Evolutionary conservation across 64 coral and sea anemone species (phyloP).

Genomic region (Stichodactyla mertensii): DNA sequence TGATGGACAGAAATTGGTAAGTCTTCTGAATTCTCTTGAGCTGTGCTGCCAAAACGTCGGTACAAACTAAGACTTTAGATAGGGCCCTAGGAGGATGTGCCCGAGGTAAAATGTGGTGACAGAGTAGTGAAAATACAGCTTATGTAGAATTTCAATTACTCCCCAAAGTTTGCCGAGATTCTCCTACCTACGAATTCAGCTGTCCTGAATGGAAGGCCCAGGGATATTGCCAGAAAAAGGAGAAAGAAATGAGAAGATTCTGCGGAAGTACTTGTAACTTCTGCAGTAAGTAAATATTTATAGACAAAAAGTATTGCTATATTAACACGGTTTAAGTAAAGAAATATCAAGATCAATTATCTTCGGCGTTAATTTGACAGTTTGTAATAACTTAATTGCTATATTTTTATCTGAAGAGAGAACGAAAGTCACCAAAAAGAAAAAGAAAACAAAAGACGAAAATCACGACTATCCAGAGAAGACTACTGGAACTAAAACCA

Average conservation of each 20-base stretch:
- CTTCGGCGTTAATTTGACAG: too few species aligned
- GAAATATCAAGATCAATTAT: too few species aligned
- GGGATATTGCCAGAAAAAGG: slow-evolving; percentile 50
- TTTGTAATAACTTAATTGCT: not conserved
- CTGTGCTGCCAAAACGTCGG: too few species aligned
- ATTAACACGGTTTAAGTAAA: too few species aligned
- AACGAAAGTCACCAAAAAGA: not conserved
- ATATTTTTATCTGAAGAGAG: not conserved
- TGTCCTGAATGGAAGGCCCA: slow-evolving; percentile 45
- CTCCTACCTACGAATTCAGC: slow-evolving; percentile 46
- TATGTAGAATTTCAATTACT: not conserved
- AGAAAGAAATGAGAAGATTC: slow-evolving; percentile 36
- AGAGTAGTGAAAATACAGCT: not conserved
- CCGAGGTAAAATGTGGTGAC: too few species aligned
- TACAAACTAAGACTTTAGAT: too few species aligned
- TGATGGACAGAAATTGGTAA: not conserved
- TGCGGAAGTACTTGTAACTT: slow-evolving; percentile 52
- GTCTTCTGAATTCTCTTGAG: too few species aligned
- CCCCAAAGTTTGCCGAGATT: slow-evolving; percentile 28
- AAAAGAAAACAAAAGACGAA: not conserved
- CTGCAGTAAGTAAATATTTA: slow-evolving; percentile 43
- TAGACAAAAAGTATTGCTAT: not conserved
- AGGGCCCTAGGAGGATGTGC: too few species aligned
- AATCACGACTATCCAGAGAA: not conserved
- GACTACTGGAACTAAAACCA: not conserved